These are phyloP conservation scores for Lysandra bellargus DNA, from an alignment of 2,888 invertebrate genomes.

Conservation along the genomic window DNA sequence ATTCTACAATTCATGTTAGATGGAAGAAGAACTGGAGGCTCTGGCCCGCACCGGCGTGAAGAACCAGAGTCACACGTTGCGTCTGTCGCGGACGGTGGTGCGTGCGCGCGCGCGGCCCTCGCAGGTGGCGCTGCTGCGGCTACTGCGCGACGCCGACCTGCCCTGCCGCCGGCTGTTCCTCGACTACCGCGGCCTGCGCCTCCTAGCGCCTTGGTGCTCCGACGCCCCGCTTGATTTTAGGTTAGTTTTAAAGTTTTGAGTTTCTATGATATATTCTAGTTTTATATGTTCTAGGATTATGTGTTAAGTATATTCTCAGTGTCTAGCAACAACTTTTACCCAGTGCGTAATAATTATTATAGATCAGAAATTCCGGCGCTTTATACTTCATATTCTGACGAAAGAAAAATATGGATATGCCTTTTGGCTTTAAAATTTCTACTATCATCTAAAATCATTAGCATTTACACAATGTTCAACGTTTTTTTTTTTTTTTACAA, in stretches of 20 bases:
- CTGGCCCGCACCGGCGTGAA: conserved; percentile 89
- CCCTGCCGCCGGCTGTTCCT: conserved; percentile 93
- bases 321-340: not conserved
- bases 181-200: conserved; percentile 94
- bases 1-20: conserved; percentile 60
- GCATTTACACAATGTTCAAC: no score
- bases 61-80: conserved; percentile 94
- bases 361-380: no score
- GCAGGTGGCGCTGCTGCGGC: conserved; percentile 86
- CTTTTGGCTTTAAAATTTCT: no score
- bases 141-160: conserved; percentile 89
- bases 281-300: not conserved
- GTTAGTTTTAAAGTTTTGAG: conserved; percentile 47
- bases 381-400: no score
- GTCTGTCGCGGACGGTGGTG: conserved; percentile 94
- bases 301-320: no score
- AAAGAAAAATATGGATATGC: no score
- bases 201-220: conserved; percentile 96
- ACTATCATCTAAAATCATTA: no score
- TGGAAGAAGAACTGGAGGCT: conserved; percentile 93
- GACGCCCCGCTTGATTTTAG: conserved; percentile 82
- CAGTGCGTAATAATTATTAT: not conserved
- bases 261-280: no score
- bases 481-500: no score
- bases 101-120: conserved; percentile 91